Evolutionary conservation across 2,888 invertebrate genomes (phyloP).

Genomic region (Eupeodes latifasciatus): DNA sequence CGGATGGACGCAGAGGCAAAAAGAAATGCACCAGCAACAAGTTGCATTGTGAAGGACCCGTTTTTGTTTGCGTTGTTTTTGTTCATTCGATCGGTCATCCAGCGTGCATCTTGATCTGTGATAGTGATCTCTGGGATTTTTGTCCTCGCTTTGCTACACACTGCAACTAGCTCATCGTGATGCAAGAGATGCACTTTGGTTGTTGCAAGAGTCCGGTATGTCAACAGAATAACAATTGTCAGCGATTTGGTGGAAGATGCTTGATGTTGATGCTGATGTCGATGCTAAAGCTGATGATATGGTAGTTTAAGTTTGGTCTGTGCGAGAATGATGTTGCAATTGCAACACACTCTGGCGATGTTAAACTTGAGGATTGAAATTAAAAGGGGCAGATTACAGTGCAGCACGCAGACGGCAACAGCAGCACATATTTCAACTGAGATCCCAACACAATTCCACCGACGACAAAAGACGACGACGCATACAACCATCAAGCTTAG

Average conservation of each 20-base stretch:
- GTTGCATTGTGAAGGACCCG: conserved; percentile 41
- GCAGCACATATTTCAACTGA: neutral
- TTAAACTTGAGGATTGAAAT: conserved; percentile 55
- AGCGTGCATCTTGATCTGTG: conserved; percentile 63
- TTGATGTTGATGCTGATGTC: conserved; percentile 30
- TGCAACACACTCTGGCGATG: conserved; percentile 21
- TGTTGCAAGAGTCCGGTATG: conserved; percentile 45
- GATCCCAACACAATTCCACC: neutral
- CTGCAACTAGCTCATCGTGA: conserved; percentile 55
- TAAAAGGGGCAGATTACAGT: conserved; percentile 20
- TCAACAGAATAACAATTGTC: conserved; percentile 75
- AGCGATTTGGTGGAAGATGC: conserved; percentile 54
- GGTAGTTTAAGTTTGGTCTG: conserved; percentile 11
- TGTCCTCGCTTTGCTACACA: conserved; percentile 46
- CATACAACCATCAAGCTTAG: neutral
- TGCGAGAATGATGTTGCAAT: conserved; percentile 58
- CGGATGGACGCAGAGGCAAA: conserved; percentile 31
- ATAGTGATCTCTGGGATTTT: conserved; percentile 56
- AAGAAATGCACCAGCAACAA: conserved; percentile 35
- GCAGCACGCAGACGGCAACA: conserved; percentile 2
- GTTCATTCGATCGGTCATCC: conserved; percentile 18
- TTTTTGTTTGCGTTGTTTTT: conserved; percentile 12
- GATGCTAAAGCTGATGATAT: conserved; percentile 28
- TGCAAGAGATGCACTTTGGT: conserved; percentile 66
- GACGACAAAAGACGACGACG: neutral